These are phyloP conservation scores for Latrodectus hesperus DNA, from an alignment of 2,888 invertebrate genomes.

Conservation along the genomic window DNA sequence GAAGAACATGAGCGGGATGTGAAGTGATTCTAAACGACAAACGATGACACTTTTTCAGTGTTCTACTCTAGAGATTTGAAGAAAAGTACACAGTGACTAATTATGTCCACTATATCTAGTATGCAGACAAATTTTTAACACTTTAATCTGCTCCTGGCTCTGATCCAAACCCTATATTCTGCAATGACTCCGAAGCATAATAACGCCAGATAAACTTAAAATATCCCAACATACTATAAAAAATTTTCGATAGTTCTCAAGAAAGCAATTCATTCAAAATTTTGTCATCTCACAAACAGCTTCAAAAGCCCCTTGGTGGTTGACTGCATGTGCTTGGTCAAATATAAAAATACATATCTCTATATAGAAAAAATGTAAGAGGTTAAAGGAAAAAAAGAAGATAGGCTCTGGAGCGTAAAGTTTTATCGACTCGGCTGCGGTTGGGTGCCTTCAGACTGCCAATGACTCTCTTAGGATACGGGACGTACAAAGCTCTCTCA, in stretches of 20 bases:
- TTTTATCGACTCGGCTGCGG: constrained; percentile 52
- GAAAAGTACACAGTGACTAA: constrained; percentile 42
- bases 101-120: constrained; percentile 22
- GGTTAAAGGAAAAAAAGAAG: background rate
- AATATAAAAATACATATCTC: constrained; percentile 53
- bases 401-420: constrained; percentile 49
- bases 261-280: constrained; percentile 48
- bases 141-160: constrained; percentile 30
- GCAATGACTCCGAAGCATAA: constrained; percentile 35
- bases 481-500: constrained; percentile 19
- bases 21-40: constrained; percentile 17
- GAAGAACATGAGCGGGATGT: background rate
- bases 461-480: constrained; percentile 31
- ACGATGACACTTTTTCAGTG: background rate
- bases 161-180: constrained; percentile 35
- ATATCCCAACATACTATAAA: constrained; percentile 37
- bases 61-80: background rate
- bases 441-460: constrained; percentile 38
- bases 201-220: constrained; percentile 33
- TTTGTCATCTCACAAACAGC: constrained; percentile 41
- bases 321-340: constrained; percentile 42
- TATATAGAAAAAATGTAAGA: constrained; percentile 29
- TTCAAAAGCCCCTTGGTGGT: constrained; percentile 47
- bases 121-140: constrained; percentile 34
- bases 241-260: constrained; percentile 40